These are phyloP conservation scores for Protaetia brevitarsis DNA, from an alignment of 1,140 invertebrate genomes.

Conservation along the genomic window DNA sequence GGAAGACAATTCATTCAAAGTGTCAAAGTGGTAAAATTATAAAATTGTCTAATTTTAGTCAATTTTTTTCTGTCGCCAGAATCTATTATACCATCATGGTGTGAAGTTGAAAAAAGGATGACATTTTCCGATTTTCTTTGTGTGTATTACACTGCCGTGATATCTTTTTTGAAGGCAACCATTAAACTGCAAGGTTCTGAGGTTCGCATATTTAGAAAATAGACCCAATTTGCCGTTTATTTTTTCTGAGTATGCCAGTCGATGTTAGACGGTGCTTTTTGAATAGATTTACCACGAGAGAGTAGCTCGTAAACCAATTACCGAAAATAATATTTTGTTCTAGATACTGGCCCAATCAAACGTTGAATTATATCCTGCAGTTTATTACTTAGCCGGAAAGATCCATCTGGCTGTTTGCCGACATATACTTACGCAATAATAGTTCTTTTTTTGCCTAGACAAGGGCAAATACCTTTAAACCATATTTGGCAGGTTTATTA, in stretches of 20 bases:
- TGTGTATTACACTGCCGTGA: background rate
- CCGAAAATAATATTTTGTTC: background rate
- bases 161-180: too few species aligned
- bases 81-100: background rate
- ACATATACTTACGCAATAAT: too few species aligned
- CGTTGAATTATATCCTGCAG: background rate
- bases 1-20: background rate
- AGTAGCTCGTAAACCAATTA: background rate
- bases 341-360: background rate
- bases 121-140: background rate
- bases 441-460: background rate
- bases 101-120: background rate
- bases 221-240: background rate
- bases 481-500: background rate
- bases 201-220: background rate
- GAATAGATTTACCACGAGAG: background rate
- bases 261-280: conserved; percentile 1
- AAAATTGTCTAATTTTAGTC: background rate
- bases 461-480: conserved; percentile 5
- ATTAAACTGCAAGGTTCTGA: background rate
- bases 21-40: background rate
- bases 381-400: conserved; percentile 2
- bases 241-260: background rate
- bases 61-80: background rate
- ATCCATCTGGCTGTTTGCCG: background rate